Percentiles rank a stretch among this genome's conserved stretches.
Conservation (phyloP, 2,888 invertebrate species). For the Brachycybe producta region DNA sequence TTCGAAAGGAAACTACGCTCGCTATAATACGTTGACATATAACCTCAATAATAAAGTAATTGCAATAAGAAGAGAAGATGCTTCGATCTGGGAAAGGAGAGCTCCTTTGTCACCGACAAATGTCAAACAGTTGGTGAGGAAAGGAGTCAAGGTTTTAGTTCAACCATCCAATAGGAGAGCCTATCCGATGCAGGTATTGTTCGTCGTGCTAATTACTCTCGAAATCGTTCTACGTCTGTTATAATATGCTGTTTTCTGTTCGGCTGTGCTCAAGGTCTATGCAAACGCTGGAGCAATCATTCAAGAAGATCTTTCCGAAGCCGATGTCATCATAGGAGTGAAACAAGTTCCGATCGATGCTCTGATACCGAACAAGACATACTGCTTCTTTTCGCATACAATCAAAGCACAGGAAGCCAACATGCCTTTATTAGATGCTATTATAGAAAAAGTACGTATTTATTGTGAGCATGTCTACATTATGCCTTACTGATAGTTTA, state of each 20-base stretch:
- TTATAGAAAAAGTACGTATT: constrained; percentile 62
- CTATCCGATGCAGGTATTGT: constrained; percentile 94
- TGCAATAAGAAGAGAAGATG: constrained; percentile 80
- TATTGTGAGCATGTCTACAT: not conserved
- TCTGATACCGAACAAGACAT: constrained; percentile 89
- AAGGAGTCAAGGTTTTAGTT: constrained; percentile 87
- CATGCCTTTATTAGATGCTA: constrained; percentile 91
- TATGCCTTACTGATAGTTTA: not conserved
- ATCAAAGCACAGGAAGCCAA: constrained; percentile 98
- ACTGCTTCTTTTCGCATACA: constrained; percentile 97
- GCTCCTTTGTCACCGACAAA: constrained; percentile 89
- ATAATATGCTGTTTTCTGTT: not conserved
- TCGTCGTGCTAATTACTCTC: not conserved
- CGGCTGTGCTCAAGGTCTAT: constrained; percentile 52
- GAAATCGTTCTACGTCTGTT: not conserved
- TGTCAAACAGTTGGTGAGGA: constrained; percentile 70
- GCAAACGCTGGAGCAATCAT: constrained; percentile 81
- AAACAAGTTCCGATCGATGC: constrained; percentile 88
- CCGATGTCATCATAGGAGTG: constrained; percentile 86
- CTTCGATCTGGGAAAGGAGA: constrained; percentile 88
- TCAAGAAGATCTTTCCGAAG: constrained; percentile 92
- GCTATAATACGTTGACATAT: no score
- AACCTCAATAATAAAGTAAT: constrained; percentile 50
- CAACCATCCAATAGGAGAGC: constrained; percentile 96
- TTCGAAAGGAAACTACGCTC: no score